Conservation (phyloP, 2,113 vertebrate genomes). For the Pimephales promelas region DNA sequence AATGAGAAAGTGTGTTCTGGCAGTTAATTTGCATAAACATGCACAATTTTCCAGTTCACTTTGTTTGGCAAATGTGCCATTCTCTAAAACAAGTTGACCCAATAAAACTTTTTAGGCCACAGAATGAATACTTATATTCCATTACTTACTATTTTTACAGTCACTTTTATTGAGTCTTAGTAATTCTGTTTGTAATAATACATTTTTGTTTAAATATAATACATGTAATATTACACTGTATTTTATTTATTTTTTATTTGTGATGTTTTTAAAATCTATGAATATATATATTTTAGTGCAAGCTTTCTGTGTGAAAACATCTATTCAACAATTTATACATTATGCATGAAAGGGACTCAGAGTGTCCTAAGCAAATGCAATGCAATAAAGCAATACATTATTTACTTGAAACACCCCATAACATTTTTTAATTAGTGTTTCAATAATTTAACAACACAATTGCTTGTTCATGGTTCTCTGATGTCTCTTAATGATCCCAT, state of each 20-base stretch:
- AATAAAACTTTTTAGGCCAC: too few relatives aligned
- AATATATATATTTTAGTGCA: not conserved
- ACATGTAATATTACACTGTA: too few relatives aligned
- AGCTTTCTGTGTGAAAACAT: not conserved
- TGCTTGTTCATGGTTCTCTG: not conserved
- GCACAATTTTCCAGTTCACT: not conserved
- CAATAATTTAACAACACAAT: not conserved
- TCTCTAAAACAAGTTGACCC: too few relatives aligned
- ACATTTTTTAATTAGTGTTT: too few relatives aligned
- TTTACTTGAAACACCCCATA: too few relatives aligned
- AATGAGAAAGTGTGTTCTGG: not conserved
- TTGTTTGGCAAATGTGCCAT: too few relatives aligned
- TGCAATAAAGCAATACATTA: not conserved
- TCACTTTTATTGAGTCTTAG: too few relatives aligned
- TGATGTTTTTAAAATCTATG: not conserved
- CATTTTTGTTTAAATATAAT: not conserved
- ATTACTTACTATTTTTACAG: too few relatives aligned
- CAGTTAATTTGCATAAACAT: not conserved
- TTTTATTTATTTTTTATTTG: not conserved
- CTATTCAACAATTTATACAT: too few relatives aligned
- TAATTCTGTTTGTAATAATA: too few relatives aligned
- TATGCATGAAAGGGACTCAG: not conserved
- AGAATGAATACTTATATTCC: too few relatives aligned
- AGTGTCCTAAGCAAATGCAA: not conserved
- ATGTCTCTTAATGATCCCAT: not conserved